Evolutionary conservation across 2,888 invertebrate genomes (phyloP).

Genomic region (Drosophila pegasa): DNA sequence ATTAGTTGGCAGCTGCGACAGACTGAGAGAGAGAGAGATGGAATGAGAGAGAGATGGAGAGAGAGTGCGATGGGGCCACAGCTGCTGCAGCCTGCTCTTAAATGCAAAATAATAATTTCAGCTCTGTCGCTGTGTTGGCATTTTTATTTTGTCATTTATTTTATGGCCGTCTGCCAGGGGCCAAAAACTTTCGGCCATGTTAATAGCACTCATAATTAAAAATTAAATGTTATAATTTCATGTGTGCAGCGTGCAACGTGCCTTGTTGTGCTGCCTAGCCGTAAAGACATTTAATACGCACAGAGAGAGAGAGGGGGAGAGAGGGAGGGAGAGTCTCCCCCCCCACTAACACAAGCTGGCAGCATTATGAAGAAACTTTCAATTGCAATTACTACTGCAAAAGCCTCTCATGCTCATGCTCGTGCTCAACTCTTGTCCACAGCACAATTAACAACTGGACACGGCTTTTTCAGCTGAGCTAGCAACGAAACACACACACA

Average conservation of each 20-base stretch:
- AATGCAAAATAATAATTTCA: slow-evolving; percentile 71
- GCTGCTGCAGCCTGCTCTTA: slow-evolving; percentile 42
- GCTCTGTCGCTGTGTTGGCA: slow-evolving; percentile 9
- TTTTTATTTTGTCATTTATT: slow-evolving; percentile 53
- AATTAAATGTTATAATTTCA: slow-evolving; percentile 74
- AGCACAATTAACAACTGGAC: slow-evolving; percentile 52
- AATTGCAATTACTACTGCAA: slow-evolving; percentile 61
- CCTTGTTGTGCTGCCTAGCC: slow-evolving; percentile 21
- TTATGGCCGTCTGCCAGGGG: slow-evolving; percentile 54
- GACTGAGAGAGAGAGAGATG: neutral
- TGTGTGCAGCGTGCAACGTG: slow-evolving; percentile 54
- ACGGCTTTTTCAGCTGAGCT: slow-evolving; percentile 34
- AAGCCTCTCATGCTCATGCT: slow-evolving; percentile 41
- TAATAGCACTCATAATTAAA: slow-evolving; percentile 78
- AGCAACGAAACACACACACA: neutral
- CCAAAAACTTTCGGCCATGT: slow-evolving; percentile 70
- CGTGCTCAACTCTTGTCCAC: slow-evolving; percentile 35
- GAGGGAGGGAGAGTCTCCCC: too few relatives aligned
- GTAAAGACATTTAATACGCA: slow-evolving; percentile 36
- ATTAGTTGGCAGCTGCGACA: slow-evolving; percentile 51
- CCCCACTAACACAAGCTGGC: neutral
- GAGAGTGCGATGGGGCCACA: slow-evolving; percentile 25
- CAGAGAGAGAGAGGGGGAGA: neutral
- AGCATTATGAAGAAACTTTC: slow-evolving; percentile 59
- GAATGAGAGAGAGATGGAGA: slow-evolving; percentile 13